A percentile compares a stretch with the other conserved stretches of the same genome.
Conservation (phyloP, 1,140 invertebrate genomes). For the Drosophila sp. region DNA sequence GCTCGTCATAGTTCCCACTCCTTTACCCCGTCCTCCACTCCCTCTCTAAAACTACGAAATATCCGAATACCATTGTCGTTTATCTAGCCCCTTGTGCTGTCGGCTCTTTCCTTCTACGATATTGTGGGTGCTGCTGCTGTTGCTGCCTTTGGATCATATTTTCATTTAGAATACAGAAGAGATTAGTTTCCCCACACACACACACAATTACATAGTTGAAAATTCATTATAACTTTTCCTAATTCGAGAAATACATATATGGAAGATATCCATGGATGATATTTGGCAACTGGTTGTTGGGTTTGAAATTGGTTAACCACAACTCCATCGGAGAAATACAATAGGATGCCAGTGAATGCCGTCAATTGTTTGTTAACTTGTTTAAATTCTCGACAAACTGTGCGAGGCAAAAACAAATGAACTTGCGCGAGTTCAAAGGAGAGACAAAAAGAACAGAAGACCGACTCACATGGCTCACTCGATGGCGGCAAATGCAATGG, state of each 20-base stretch:
- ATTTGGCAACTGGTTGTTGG: neutral
- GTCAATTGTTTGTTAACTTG: neutral
- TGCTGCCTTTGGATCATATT: slow-evolving; percentile 25
- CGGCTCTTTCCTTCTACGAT: neutral
- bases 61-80: slow-evolving; percentile 52
- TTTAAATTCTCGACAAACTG: slow-evolving; percentile 29
- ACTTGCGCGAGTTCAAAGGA: slow-evolving; percentile 39
- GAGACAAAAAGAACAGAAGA: slow-evolving; percentile 19
- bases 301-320: neutral
- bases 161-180: slow-evolving; percentile 37
- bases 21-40: slow-evolving; percentile 38
- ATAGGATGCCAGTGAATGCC: neutral
- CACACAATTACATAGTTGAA: neutral
- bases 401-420: slow-evolving; percentile 24
- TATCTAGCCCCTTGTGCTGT: slow-evolving; percentile 30
- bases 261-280: neutral
- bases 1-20: neutral
- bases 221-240: slow-evolving; percentile 44
- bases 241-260: slow-evolving; percentile 20
- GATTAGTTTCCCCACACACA: slow-evolving; percentile 44
- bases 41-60: slow-evolving; percentile 55
- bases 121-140: neutral
- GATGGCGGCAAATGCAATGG: slow-evolving; percentile 29
- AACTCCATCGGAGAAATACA: neutral
- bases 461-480: slow-evolving; percentile 19